Base-by-base conservation (phyloP, 92 coral and sea anemone species). In the Metridium senile region DNA sequence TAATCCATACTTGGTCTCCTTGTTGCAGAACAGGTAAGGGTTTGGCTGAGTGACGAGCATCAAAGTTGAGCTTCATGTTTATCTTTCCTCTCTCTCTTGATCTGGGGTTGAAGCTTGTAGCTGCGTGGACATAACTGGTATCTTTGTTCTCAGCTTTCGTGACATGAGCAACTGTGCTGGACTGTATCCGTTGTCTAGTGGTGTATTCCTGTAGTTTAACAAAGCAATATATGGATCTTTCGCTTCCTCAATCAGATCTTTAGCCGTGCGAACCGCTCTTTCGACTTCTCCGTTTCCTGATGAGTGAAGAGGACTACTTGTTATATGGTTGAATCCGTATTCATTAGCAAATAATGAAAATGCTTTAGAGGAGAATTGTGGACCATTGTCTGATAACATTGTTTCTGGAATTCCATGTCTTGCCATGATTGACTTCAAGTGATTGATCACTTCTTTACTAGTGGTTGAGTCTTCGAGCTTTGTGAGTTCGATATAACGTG, bases 391-490 rank as follows among this genome's bases (percentile, higher is more conserved):
- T 0, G 87, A 58, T 9, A 83, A 52, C 11, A 83, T 11, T 22
- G 71, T 76, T 16, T 82, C 87, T 10, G 87, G 87, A 25, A 82
- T 75, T 18, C 87, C 76, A 53, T 83, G 84, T 26, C 81, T 84
- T 51, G 89, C 84, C 58, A 84, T 71, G 23, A 77, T 66, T 22
- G 74, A 66, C 33, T 72, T 59, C 33, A 74, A 46, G 59, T 67
- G 79, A 17, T 54, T 62, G 29, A 84, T 66, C 31, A 84, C 89
- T 58, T 33, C 17, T 19, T 30, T 32, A 22, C 51, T 28, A 20
- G 74, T 43, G 1, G 76, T 39, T 20, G 16, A 32, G 9, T 10
- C 17, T 18, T 33, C 75, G 21, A 66, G 67, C 51, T 49, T 66
- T 25, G 61, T 11, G 0, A 77, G 11, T 67, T 77, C 82, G 17